phyloP scores from a whole-genome alignment of 2,888 invertebrate genomes.

The Drosophila meridionalis region DNA sequence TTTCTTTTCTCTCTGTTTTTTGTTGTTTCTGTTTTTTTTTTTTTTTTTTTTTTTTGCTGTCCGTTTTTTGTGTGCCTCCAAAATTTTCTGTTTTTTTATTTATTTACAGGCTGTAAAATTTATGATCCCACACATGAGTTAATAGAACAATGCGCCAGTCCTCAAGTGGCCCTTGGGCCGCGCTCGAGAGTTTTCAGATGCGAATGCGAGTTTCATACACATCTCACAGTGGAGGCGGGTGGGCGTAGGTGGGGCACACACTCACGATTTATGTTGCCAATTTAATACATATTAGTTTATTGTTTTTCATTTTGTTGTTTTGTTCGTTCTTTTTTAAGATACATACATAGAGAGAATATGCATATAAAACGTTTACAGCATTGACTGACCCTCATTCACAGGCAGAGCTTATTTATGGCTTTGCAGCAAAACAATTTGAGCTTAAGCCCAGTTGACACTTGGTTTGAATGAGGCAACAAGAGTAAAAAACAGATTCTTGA shows the following conservation, averaged over 20 bases:
- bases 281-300: constrained; percentile 56
- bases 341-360: constrained; percentile 12
- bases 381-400: constrained; percentile 34
- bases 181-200: constrained; percentile 46
- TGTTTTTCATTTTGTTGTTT: constrained; percentile 40
- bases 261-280: constrained; percentile 52
- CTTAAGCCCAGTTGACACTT: constrained; percentile 20
- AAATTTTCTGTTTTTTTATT: constrained; percentile 42
- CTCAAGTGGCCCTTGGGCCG: constrained; percentile 38
- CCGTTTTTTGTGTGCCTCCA: constrained; percentile 10
- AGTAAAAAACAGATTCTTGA: constrained; percentile 3
- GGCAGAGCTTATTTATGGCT: constrained; percentile 45
- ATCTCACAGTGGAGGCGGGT: constrained; percentile 18
- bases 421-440: constrained; percentile 34
- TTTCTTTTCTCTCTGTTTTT: constrained; percentile 17
- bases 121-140: constrained; percentile 75
- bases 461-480: too few species aligned
- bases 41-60: constrained; percentile 25
- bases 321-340: constrained; percentile 8
- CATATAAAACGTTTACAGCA: constrained; percentile 32
- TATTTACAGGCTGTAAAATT: constrained; percentile 78
- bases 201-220: constrained; percentile 41
- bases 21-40: constrained; percentile 3
- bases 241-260: neutral
- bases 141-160: constrained; percentile 69